Evolutionary conservation across 2,797 vertebrate genomes (phyloP), one percentile per base, ranked within the genome.

Genomic region (Mastacembelus armatus): DNA sequence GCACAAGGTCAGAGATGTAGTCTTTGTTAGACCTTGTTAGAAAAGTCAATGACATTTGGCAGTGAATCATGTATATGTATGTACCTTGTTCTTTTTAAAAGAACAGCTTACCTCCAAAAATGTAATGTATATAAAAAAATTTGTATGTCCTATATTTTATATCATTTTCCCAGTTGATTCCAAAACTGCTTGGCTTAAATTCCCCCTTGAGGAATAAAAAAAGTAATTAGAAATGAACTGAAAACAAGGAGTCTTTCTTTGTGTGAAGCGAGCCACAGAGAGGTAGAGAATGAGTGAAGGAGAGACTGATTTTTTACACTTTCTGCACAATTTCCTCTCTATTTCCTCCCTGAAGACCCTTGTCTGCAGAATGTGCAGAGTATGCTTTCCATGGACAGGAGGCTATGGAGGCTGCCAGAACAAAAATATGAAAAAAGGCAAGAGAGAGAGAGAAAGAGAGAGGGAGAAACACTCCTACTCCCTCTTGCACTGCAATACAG

Each of bases 291-390:
- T 71, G 74, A 75, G 80, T 81, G 66, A 63, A 66, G 67, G 71
- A 81, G 81, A 87, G 85, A 71, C 80, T 77, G 88, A 90, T 84
- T 93, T 88, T 92, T 93, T 93, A 93, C 91, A 93, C 90, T 94
- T 93, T 94, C 92, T 90, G 92, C 92, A 92, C 91, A 92, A 94
- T 94, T 95, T 95, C 93, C 93, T 93, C 87, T 90, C 88, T 91
- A 92, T 93, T 95, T 94, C 93, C 94, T 94, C 93, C 94, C 93
- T 63, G 81, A 91, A 93, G 93, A 91, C 92, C 86, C 85, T 89
- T 71, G 92, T 94, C 92, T 94, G 88, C 87, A 91, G 90, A 94
- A 94, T 93, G 91, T 94, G 92, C 92, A 88, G 92, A 91, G 91
- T 94, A 61, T 89, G 92, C 89, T 92, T 94, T 94, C 91, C 91